phyloP scores from a whole-genome alignment of 2,113 vertebrate genomes.

The Tamias sibiricus region DNA sequence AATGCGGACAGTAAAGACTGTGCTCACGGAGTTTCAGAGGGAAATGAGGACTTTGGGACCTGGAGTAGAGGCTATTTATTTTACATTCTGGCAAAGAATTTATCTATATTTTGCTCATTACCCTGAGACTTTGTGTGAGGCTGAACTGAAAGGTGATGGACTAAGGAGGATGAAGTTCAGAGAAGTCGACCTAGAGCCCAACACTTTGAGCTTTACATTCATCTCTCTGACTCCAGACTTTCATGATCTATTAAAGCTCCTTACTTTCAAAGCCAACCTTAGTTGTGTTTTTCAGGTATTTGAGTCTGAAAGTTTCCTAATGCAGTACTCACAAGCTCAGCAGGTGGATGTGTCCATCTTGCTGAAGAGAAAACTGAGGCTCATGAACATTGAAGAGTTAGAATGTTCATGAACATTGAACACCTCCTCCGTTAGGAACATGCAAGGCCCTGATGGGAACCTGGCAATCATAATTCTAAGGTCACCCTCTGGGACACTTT shows the following conservation, averaged over 20 bases:
- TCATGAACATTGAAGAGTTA: background rate
- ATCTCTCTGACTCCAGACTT: background rate
- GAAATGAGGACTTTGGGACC: too few relatives aligned
- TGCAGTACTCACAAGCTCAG: too few relatives aligned
- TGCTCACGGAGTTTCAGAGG: too few relatives aligned
- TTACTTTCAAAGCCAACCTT: background rate
- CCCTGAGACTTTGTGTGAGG: too few relatives aligned
- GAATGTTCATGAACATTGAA: background rate
- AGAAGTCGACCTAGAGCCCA: background rate
- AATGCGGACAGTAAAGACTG: too few relatives aligned
- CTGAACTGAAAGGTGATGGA: too few relatives aligned
- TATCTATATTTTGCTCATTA: too few relatives aligned
- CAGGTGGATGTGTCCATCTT: background rate
- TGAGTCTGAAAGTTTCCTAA: background rate
- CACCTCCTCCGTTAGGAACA: background rate
- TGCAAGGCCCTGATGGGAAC: background rate
- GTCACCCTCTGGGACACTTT: background rate
- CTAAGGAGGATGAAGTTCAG: too few relatives aligned
- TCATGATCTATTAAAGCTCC: background rate
- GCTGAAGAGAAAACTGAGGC: background rate
- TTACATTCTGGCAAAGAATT: too few relatives aligned
- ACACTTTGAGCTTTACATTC: background rate
- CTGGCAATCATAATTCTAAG: background rate
- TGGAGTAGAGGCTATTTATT: too few relatives aligned
- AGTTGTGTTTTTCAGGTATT: background rate